Evolutionary conservation across 2,797 vertebrate species (phyloP).

Genomic region (Falco biarmicus): DNA sequence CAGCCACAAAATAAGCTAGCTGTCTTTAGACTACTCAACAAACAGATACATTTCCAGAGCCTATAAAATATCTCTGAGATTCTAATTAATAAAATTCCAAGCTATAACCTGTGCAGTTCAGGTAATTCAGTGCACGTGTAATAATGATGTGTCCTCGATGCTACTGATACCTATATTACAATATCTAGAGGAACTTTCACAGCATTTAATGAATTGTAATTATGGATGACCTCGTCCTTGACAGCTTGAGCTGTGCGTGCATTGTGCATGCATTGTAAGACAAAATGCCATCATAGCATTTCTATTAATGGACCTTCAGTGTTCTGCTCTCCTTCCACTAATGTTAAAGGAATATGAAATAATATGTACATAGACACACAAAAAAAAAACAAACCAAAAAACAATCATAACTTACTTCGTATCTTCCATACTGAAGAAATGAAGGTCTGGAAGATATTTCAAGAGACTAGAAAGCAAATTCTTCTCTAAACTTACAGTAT

Average conservation of each 20-base stretch:
- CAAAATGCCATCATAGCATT: not conserved
- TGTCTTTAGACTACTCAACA: not conserved
- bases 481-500: not conserved
- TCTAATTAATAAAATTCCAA: conserved; percentile 11
- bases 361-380: not conserved
- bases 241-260: not conserved
- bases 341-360: not conserved
- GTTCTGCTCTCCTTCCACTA: not conserved
- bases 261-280: not conserved
- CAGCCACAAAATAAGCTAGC: not conserved
- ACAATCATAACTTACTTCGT: not conserved
- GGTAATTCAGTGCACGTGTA: not conserved
- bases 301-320: not conserved
- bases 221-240: not conserved
- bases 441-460: not conserved
- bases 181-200: not conserved
- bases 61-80: not conserved
- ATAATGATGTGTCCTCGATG: not conserved
- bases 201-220: not conserved
- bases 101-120: not conserved
- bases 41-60: not conserved
- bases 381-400: not conserved
- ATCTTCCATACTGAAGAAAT: not conserved
- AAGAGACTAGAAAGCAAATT: not conserved
- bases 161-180: not conserved